Conservation (phyloP, 2,113 vertebrate genomes). For the Cacatua alba region DNA sequence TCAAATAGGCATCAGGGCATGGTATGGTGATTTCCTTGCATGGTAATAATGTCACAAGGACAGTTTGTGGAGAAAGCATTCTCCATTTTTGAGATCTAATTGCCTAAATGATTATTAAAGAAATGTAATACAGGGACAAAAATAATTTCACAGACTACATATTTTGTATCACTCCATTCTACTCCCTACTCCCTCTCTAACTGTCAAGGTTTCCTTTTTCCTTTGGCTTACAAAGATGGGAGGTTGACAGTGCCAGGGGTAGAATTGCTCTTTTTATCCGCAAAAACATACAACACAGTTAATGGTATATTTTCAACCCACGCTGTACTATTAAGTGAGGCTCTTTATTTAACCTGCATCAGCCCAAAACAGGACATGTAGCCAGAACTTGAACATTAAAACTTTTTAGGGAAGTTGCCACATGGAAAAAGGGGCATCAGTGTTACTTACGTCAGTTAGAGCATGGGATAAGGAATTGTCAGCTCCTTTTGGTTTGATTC, state of each 20-base stretch:
- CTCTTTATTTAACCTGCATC: not conserved
- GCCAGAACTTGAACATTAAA: not conserved
- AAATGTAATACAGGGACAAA: not conserved
- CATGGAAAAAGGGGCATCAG: not conserved
- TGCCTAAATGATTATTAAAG: not conserved
- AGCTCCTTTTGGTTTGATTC: not conserved
- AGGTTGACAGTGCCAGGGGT: not conserved
- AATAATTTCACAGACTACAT: not conserved
- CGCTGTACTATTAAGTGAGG: not conserved
- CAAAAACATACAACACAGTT: not conserved
- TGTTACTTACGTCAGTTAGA: not conserved
- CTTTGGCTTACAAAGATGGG: not conserved
- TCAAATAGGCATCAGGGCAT: not conserved
- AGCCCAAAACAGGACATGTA: not conserved
- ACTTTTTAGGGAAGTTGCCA: not conserved
- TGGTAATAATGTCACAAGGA: not conserved
- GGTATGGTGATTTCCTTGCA: not conserved
- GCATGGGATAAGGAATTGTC: not conserved
- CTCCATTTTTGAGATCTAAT: not conserved
- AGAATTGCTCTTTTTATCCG: not conserved
- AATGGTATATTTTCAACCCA: not conserved
- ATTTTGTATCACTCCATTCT: not conserved
- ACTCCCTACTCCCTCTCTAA: not conserved
- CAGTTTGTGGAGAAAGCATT: not conserved
- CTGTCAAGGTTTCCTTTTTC: not conserved